These are phyloP conservation scores for Diorhabda carinulata DNA, from an alignment of 1,140 invertebrate species.

Conservation along the genomic window DNA sequence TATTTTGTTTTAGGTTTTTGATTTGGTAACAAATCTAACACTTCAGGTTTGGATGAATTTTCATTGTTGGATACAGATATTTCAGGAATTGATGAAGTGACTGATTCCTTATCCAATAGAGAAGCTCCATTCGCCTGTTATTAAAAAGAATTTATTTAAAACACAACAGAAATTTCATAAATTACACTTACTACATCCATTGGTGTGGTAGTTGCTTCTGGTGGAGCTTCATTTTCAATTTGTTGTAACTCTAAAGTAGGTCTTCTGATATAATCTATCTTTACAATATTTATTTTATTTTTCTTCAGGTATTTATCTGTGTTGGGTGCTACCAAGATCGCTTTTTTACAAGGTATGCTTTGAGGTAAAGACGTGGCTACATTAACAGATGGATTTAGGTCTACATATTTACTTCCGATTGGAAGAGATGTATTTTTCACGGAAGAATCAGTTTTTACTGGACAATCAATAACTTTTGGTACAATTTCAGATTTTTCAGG, in stretches of 20 bases:
- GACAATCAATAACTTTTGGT: not conserved
- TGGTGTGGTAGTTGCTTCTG: not conserved
- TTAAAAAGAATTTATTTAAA: not conserved
- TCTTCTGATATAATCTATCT: conserved; percentile 1
- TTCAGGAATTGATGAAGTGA: no score
- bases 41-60: no score
- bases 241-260: not conserved
- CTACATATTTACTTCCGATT: not conserved
- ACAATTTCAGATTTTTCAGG: not conserved
- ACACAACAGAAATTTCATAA: not conserved
- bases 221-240: not conserved
- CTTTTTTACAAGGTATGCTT: conserved; percentile 7
- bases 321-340: not conserved
- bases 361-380: not conserved
- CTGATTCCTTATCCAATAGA: not conserved
- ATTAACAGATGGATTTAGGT: not conserved
- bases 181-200: not conserved
- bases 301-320: conserved; percentile 16
- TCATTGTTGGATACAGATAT: no score
- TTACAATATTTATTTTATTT: conserved; percentile 20
- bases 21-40: no score
- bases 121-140: not conserved
- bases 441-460: not conserved
- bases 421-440: not conserved
- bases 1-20: no score